phyloP scores from a whole-genome alignment of 2,888 invertebrate species.

The Aethes cnicana region DNA sequence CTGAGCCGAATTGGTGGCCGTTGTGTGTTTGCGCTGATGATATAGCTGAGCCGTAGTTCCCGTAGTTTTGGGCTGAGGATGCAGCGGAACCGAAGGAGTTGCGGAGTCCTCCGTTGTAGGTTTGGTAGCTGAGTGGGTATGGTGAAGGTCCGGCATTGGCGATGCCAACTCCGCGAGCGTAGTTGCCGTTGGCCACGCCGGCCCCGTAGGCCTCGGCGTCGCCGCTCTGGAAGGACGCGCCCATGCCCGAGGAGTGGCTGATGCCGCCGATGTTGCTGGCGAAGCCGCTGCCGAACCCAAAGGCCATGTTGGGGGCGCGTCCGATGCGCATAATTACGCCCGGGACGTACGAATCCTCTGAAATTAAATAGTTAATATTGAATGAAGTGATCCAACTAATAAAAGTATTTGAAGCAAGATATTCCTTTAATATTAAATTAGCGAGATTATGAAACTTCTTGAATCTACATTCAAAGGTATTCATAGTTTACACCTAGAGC shows the following conservation, averaged over 20 bases:
- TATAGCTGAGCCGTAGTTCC: constrained; percentile 51
- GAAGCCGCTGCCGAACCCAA: constrained; percentile 69
- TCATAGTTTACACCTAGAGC: too few relatives aligned
- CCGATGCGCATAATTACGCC: constrained; percentile 50
- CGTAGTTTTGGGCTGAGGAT: constrained; percentile 55
- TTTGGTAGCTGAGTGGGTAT: constrained; percentile 32
- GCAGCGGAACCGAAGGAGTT: constrained; percentile 46
- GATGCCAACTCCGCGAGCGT: constrained; percentile 59
- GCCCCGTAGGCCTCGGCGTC: constrained; percentile 60
- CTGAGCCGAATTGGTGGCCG: constrained; percentile 45
- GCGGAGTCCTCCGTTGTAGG: constrained; percentile 41
- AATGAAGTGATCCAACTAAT: too few relatives aligned
- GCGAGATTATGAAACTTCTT: too few relatives aligned
- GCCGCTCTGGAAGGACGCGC: constrained; percentile 60
- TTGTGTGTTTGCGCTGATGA: constrained; percentile 54
- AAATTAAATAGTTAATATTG: neutral
- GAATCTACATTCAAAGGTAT: too few relatives aligned
- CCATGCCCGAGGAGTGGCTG: constrained; percentile 62
- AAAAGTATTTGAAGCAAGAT: too few relatives aligned
- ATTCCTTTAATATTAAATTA: too few relatives aligned
- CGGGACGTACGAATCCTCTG: constrained; percentile 38
- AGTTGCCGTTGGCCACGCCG: constrained; percentile 48
- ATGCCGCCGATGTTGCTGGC: constrained; percentile 71
- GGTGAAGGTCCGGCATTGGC: constrained; percentile 51
- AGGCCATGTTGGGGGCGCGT: constrained; percentile 63